Conservation (phyloP, 2,888 invertebrate genomes). For the Cotesia congregata region DNA sequence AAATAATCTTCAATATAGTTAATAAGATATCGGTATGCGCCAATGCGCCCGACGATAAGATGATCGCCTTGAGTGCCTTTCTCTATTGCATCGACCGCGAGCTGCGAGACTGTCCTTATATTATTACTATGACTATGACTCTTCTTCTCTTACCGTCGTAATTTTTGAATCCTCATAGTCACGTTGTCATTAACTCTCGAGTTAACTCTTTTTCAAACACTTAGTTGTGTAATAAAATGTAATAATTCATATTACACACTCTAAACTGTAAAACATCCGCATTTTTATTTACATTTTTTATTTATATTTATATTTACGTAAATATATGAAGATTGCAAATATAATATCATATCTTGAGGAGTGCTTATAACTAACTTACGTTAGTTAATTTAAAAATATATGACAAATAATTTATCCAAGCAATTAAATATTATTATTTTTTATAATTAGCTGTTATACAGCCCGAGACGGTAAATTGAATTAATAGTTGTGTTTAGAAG, state of each 20-base stretch:
- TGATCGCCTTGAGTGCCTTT: constrained; percentile 40
- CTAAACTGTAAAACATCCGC: constrained; percentile 14
- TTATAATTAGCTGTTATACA: not conserved
- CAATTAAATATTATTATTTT: not conserved
- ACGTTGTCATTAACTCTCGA: constrained; percentile 21
- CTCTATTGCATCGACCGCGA: constrained; percentile 15
- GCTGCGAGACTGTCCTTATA: not conserved
- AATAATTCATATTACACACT: not conserved
- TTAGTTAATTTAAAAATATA: not conserved
- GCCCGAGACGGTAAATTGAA: not conserved
- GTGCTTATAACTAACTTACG: too few relatives aligned
- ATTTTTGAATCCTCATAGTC: constrained; percentile 24
- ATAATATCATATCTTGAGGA: not conserved
- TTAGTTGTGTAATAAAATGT: constrained; percentile 18
- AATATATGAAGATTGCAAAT: too few relatives aligned
- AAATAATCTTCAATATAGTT: not conserved
- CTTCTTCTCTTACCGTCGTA: constrained; percentile 11
- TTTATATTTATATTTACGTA: not conserved
- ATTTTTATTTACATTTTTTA: constrained; percentile 4
- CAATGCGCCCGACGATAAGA: constrained; percentile 10
- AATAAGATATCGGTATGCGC: not conserved
- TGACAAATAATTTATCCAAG: not conserved
- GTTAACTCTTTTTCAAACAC: not conserved
- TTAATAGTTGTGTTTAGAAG: not conserved
- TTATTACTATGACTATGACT: not conserved